phyloP scores from a whole-genome alignment of 2,113 vertebrate species.

The Tyrannus savana region DNA sequence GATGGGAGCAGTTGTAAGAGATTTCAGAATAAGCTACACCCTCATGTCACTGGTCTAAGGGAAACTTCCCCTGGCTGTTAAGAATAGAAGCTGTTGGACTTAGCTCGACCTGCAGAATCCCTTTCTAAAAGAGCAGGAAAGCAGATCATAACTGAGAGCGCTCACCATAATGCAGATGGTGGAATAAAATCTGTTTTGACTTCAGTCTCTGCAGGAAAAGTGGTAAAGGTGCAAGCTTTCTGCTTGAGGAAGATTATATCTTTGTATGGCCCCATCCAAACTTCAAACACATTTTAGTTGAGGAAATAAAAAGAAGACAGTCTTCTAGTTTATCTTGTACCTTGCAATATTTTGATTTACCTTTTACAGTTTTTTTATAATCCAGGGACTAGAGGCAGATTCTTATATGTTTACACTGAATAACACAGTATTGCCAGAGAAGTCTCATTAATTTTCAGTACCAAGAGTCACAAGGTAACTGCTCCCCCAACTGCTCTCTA shows the following conservation, averaged over 20 bases:
- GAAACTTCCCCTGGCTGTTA: not conserved
- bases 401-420: not conserved
- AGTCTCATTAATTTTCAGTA: not conserved
- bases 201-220: not conserved
- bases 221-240: not conserved
- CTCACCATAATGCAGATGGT: not conserved
- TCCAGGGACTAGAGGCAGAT: not conserved
- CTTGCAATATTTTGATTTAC: not conserved
- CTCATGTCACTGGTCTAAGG: rapidly evolving
- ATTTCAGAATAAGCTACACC: not conserved
- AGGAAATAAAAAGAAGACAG: not conserved
- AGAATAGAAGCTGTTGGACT: not conserved
- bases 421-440: not conserved
- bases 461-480: not conserved
- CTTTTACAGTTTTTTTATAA: not conserved
- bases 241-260: not conserved
- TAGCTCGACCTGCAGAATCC: not conserved
- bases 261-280: not conserved
- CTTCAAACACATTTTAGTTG: not conserved
- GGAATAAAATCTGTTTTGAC: not conserved
- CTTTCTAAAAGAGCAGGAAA: not conserved
- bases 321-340: not conserved
- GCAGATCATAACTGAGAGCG: not conserved
- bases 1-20: not conserved
- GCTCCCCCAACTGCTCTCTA: not conserved